A percentile compares a stretch with the other conserved stretches of the same genome.
Evolutionary conservation across 23 tunicate genomes (phyloP).

Genomic region (Diplosoma virens): DNA sequence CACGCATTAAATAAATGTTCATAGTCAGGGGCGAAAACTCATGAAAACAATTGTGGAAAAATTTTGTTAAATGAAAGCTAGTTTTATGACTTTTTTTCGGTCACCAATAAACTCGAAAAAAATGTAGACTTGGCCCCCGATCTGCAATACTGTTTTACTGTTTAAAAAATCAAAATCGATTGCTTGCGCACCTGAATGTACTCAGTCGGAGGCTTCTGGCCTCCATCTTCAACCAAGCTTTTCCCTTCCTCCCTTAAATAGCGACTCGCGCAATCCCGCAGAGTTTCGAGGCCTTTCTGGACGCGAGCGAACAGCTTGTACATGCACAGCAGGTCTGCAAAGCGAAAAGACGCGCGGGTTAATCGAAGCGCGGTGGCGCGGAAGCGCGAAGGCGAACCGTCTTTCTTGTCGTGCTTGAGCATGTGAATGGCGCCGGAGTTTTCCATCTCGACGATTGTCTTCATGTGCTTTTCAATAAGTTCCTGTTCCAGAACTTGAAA

Average conservation of each 20-base stretch:
- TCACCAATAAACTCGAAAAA: no score
- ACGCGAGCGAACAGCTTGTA: constrained; percentile 82
- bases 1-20: no score
- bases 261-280: constrained; percentile 68
- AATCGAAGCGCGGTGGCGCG: neutral
- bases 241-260: constrained; percentile 93
- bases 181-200: constrained; percentile 94
- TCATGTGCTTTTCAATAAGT: constrained; percentile 92
- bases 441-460: constrained; percentile 98
- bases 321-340: constrained; percentile 85
- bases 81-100: no score
- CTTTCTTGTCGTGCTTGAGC: constrained; percentile 92
- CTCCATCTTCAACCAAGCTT: constrained; percentile 82
- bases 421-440: constrained; percentile 97
- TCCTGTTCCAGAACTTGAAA: constrained; percentile 81
- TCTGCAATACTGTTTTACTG: no score
- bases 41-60: no score
- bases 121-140: no score
- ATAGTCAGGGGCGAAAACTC: no score
- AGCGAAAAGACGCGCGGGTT: neutral
- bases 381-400: constrained; percentile 64
- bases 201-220: constrained; percentile 87
- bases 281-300: constrained; percentile 65
- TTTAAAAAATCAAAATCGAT: no score
- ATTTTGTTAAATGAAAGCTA: no score